Conservation (phyloP, 2,888 invertebrate genomes). For the Stenodema calcarata region DNA sequence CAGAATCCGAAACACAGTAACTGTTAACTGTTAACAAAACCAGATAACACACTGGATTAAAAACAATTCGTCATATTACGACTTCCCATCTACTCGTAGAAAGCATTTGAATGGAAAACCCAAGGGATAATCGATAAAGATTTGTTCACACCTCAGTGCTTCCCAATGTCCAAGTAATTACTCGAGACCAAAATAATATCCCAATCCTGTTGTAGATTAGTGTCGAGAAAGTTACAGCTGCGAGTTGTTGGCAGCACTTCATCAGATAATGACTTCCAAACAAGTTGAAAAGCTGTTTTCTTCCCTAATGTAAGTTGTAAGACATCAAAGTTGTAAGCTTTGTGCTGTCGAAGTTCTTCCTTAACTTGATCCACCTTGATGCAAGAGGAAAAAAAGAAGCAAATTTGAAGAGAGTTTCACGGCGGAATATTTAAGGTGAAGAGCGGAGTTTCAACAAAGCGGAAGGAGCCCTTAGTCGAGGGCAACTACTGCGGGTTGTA, state of each 20-base stretch:
- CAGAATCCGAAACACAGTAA: too few relatives aligned
- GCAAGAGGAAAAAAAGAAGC: background rate
- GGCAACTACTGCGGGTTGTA: constrained; percentile 1
- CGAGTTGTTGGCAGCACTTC: background rate
- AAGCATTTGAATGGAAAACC: too few relatives aligned
- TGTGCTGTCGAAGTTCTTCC: constrained; percentile 4
- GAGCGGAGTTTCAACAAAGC: background rate
- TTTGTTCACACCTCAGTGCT: background rate
- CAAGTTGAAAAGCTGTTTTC: background rate
- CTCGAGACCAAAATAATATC: background rate
- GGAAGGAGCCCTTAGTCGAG: background rate
- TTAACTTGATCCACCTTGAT: background rate
- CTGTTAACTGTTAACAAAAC: too few relatives aligned
- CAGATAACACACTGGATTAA: too few relatives aligned
- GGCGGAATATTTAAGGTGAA: background rate
- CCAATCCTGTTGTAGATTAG: background rate
- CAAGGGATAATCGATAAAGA: background rate
- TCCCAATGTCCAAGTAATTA: background rate
- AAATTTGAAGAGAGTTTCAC: background rate
- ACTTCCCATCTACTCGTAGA: too few relatives aligned
- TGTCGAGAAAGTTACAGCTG: background rate
- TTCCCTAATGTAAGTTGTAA: background rate
- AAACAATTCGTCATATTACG: too few relatives aligned
- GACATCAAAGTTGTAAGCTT: constrained; percentile 4
- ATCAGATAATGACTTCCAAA: background rate